Base-by-base conservation (phyloP, 1,140 invertebrate species). In the Globodera ellingtonae region DNA sequence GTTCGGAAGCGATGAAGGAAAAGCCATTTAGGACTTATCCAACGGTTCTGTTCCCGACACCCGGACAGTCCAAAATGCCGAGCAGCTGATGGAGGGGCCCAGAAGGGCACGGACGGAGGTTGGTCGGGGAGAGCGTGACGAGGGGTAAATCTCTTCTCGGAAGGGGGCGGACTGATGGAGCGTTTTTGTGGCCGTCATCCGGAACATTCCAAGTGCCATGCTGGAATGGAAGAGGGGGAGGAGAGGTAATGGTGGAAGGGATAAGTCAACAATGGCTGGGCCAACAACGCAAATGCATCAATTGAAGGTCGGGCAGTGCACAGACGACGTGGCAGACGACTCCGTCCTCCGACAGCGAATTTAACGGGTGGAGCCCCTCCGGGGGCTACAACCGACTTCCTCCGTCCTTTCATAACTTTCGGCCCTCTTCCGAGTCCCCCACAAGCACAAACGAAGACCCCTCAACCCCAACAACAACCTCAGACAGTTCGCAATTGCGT, bases 41-140 rank as follows among this genome's bases (percentile, higher is more conserved):
- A 75, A 75, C 50, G 56, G 46, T 75, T 75, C 46, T 75, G 73
- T 75, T 3, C 46, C 46, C 73, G 73, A 8, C 48, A 75, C 46
- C 73, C 73, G 65, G 65, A 75, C 46, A 75, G 65, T 75, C 48
- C 73, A 5, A 50, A 50, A 75, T 75, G 73, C 65, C 73, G 65
- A 21, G 48, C 4, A 47, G 3, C 5, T 15, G 18, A 18, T 18
- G 56, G 15, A 59, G 56, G 10, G 56, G 18, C 56, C 18, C 10
- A 59, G 56, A 59, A 59, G 18, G 56, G 10, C 56, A 13, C 56
- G 18, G 18, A 18, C 56, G 56, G 10, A 59, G 56, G 56, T 59
- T 18, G 18, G 56, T 3, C 56, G 15, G 56, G 10, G 56, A 13
- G 18, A 15, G 18, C 10, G 62, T 50, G 21, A 48, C 8, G 50